Conservation (phyloP, 2,888 invertebrate species). For the Leptopterna dolabrata region DNA sequence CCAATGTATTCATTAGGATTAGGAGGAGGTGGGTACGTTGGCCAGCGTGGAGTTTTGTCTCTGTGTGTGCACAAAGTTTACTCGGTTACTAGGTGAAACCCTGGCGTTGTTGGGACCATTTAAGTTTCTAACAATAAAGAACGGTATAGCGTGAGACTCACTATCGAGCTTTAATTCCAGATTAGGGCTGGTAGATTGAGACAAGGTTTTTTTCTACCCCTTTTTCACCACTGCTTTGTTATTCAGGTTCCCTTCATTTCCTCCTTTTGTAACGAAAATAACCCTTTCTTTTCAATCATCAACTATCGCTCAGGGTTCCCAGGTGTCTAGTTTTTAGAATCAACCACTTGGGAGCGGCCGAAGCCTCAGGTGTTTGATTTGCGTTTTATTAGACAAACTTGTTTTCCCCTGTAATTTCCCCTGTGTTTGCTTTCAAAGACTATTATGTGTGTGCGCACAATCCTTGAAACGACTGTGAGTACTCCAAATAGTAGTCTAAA, state of each 20-base stretch:
- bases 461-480: no score
- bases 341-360: no score
- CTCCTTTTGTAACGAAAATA: neutral
- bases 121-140: conserved; percentile 52
- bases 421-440: no score
- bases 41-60: neutral
- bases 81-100: conserved; percentile 50
- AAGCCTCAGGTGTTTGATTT: no score
- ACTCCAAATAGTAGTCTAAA: no score
- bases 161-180: conserved; percentile 47
- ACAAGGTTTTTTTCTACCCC: conserved; percentile 11
- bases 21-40: neutral
- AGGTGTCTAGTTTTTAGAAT: neutral
- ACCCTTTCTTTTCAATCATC: neutral
- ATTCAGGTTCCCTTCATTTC: neutral
- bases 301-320: no score
- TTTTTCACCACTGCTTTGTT: neutral
- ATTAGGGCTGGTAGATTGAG: conserved; percentile 30
- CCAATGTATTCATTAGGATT: conserved; percentile 52
- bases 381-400: no score
- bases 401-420: no score
- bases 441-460: no score
- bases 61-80: conserved; percentile 26
- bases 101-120: conserved; percentile 33
- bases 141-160: conserved; percentile 46